Evolutionary conservation across 2,888 invertebrate genomes (phyloP).

Genomic region (Leucania comma): DNA sequence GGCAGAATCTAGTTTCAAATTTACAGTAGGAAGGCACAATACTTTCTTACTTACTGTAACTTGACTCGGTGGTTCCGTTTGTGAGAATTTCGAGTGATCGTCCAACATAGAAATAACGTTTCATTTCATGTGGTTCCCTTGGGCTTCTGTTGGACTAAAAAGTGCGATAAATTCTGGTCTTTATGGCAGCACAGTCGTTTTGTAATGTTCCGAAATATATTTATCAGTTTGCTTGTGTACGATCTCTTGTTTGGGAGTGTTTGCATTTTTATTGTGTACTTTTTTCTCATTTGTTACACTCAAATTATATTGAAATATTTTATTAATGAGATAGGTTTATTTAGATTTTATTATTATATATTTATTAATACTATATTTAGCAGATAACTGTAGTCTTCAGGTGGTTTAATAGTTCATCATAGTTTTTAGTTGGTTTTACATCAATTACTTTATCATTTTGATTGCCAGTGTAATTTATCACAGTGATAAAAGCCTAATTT

Average conservation of each 20-base stretch:
- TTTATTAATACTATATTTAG: no score
- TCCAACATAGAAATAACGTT: slow-evolving; percentile 55
- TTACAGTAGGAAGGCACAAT: background rate
- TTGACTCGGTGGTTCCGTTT: slow-evolving; percentile 26
- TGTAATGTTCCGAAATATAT: slow-evolving; percentile 30
- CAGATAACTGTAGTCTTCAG: no score
- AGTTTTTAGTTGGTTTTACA: no score
- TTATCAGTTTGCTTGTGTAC: slow-evolving; percentile 8
- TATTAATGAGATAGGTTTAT: no score
- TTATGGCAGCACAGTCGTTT: slow-evolving; percentile 42
- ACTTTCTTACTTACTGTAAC: background rate
- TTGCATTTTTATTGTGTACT: slow-evolving; percentile 16
- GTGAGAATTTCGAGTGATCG: slow-evolving; percentile 45
- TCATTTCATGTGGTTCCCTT: slow-evolving; percentile 57
- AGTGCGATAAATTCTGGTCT: slow-evolving; percentile 48
- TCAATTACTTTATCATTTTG: no score
- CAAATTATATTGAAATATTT: background rate
- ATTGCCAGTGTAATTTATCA: no score
- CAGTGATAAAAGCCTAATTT: no score
- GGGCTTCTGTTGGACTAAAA: slow-evolving; percentile 49
- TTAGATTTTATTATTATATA: no score
- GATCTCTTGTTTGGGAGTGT: slow-evolving; percentile 1
- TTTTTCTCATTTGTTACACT: slow-evolving; percentile 5
- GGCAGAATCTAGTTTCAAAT: no score
- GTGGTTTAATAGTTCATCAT: no score